A percentile compares a stretch with the other conserved stretches of the same genome.
phyloP scores from a whole-genome alignment of 2,797 vertebrate species.

The Oreochromis grahami region DNA sequence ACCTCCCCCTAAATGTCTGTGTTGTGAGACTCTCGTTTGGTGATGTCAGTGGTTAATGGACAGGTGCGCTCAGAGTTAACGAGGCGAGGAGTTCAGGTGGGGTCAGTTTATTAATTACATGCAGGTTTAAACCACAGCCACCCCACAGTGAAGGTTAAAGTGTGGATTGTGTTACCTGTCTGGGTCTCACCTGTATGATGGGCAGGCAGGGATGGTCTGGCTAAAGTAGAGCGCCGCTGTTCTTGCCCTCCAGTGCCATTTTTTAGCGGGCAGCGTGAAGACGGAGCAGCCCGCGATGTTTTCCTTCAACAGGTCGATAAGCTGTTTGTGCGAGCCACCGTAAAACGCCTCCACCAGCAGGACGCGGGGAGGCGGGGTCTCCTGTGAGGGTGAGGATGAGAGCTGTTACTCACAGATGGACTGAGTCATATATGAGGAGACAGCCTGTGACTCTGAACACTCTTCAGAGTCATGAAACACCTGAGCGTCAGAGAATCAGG shows the following conservation, averaged over 20 bases:
- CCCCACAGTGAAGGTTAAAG: neutral
- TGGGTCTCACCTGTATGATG: conserved; percentile 81
- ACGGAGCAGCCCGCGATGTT: conserved; percentile 73
- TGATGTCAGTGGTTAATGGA: neutral
- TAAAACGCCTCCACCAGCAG: conserved; percentile 91
- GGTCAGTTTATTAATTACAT: neutral
- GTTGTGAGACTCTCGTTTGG: neutral
- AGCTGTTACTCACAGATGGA: neutral
- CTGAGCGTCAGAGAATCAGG: neutral
- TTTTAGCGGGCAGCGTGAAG: conserved; percentile 89
- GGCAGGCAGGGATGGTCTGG: conserved; percentile 80
- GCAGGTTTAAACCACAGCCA: neutral
- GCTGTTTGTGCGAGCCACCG: conserved; percentile 92
- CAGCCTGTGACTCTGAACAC: no score
- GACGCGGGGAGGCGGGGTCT: conserved; percentile 12
- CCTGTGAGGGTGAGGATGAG: neutral
- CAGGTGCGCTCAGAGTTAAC: neutral
- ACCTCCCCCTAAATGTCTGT: neutral
- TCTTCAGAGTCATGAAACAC: neutral
- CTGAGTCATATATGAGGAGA: neutral
- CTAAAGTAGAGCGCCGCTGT: conserved; percentile 89
- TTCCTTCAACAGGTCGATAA: conserved; percentile 84
- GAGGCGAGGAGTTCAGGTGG: neutral
- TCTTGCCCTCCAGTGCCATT: conserved; percentile 95
- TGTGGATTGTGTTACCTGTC: neutral